Conservation (phyloP, 2,888 invertebrate genomes). For the Tenodera sinensis region DNA sequence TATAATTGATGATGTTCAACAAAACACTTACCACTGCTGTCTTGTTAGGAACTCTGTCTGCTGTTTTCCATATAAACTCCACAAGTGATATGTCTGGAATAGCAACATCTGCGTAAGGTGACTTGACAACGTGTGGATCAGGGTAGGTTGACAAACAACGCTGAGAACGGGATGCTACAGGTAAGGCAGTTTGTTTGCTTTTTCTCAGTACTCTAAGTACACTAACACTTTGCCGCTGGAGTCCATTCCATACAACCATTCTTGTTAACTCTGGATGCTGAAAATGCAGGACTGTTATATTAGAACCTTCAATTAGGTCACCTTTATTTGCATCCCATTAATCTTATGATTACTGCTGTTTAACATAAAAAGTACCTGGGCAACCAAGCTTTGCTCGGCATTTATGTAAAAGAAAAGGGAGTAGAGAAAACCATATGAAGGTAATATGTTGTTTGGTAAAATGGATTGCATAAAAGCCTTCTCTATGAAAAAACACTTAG, state of each 20-base stretch:
- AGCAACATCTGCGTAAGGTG: constrained; percentile 50
- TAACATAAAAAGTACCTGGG: too few relatives aligned
- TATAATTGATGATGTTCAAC: neutral
- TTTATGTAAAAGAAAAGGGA: too few relatives aligned
- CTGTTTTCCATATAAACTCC: constrained; percentile 56
- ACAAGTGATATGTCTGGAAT: constrained; percentile 56
- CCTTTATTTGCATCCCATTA: too few relatives aligned
- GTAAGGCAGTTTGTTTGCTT: neutral
- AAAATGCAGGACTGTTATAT: neutral
- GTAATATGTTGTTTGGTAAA: too few relatives aligned
- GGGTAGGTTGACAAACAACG: neutral
- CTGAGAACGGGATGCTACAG: neutral
- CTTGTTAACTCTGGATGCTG: neutral
- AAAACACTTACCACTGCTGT: constrained; percentile 59
- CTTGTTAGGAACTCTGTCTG: constrained; percentile 54
- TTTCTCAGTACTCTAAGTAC: neutral
- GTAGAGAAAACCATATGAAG: too few relatives aligned
- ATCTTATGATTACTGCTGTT: too few relatives aligned
- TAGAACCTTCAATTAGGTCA: too few relatives aligned
- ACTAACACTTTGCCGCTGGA: neutral
- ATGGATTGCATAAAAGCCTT: too few relatives aligned
- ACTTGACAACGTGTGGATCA: constrained; percentile 1
- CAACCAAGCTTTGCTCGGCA: too few relatives aligned
- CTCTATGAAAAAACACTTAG: too few relatives aligned
- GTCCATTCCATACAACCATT: neutral